These are phyloP conservation scores for Cephalopholis sonnerati DNA, from an alignment of 2,113 vertebrate species.

Conservation along the genomic window DNA sequence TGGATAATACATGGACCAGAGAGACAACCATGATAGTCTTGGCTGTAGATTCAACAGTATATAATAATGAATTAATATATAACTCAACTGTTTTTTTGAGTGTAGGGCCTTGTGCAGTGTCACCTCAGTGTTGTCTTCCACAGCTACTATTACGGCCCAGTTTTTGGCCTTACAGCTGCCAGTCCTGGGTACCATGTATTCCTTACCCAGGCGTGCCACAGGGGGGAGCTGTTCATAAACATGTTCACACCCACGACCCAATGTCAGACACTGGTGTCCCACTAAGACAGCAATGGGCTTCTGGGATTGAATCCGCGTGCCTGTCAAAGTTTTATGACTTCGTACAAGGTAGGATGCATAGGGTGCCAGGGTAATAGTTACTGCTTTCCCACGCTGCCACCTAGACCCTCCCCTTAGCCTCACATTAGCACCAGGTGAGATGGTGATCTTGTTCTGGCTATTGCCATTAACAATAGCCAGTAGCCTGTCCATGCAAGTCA, in stretches of 20 bases:
- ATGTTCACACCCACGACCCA: background rate
- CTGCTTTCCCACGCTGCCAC: background rate
- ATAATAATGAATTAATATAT: background rate
- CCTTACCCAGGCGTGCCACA: slow-evolving; percentile 30
- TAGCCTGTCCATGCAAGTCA: accelerated
- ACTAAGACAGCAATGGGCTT: slow-evolving; percentile 32
- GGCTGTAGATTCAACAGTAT: background rate
- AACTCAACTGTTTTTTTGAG: slow-evolving; percentile 23
- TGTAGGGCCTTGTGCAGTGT: background rate
- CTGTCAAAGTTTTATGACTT: background rate
- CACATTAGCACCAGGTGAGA: background rate
- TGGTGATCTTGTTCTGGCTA: slow-evolving; percentile 10
- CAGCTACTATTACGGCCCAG: background rate
- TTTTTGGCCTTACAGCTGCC: accelerated
- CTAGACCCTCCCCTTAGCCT: accelerated
- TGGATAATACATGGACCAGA: no score
- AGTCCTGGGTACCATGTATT: slow-evolving; percentile 27
- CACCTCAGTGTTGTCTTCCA: slow-evolving; percentile 44
- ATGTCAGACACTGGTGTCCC: slow-evolving; percentile 31
- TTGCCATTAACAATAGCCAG: slow-evolving; percentile 40
- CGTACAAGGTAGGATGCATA: slow-evolving; percentile 23
- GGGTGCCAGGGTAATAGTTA: slow-evolving; percentile 16
- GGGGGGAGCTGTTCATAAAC: slow-evolving; percentile 52
- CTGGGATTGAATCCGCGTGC: slow-evolving; percentile 20
- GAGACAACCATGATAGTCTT: background rate